Percentiles rank a stretch among this genome's conserved stretches.
Evolutionary conservation across 2,797 vertebrate genomes (phyloP).

Genomic region (Harpagifer antarcticus): DNA sequence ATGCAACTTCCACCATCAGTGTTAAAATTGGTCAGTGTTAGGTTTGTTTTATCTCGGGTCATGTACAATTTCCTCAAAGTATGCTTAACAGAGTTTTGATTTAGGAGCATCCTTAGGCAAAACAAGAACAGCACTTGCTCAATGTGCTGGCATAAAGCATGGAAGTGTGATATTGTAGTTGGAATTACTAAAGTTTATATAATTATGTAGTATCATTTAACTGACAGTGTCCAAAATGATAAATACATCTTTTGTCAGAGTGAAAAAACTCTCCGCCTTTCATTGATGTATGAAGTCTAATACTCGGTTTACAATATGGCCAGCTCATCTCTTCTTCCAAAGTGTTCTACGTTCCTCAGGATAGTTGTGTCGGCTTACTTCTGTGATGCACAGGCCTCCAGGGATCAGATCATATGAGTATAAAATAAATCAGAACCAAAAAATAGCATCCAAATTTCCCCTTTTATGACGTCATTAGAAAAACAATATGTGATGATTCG

Average conservation of each 20-base stretch:
- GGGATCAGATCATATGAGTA: background rate
- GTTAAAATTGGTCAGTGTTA: background rate
- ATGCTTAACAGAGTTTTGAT: background rate
- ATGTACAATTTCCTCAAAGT: background rate
- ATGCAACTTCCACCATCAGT: background rate
- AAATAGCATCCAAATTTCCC: background rate
- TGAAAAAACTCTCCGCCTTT: background rate
- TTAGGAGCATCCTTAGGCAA: background rate
- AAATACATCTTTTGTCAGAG: background rate
- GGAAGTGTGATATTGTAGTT: constrained; percentile 3
- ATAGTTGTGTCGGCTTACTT: background rate
- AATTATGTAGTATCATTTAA: background rate
- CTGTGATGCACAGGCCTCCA: background rate
- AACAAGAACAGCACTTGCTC: background rate
- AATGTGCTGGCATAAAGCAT: background rate
- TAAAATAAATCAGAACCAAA: background rate
- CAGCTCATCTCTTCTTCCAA: constrained; percentile 2
- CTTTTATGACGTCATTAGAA: background rate
- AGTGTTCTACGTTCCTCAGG: background rate
- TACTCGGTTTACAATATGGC: constrained; percentile 1
- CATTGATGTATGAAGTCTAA: background rate
- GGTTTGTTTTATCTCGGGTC: background rate
- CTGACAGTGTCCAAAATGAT: background rate
- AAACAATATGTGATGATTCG: constrained; percentile 3
- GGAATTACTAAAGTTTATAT: background rate